Conservation (phyloP, 30 jellyfish, hydroid and myxozoan genomes). For the Chrysaora quinquecirrha region DNA sequence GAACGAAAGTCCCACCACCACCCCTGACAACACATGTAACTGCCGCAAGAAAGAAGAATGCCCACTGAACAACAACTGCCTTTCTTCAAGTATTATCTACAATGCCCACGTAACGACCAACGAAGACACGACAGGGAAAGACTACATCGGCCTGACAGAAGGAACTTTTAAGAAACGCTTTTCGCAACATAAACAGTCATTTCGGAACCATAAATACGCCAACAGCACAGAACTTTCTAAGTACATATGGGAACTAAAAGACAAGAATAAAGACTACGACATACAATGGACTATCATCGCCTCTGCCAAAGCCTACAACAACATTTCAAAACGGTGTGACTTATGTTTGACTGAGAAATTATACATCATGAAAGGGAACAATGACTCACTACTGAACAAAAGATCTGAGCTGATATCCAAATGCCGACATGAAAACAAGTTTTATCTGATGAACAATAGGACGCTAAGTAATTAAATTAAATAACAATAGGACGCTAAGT, state of each 20-base stretch:
- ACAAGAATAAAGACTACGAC: too few relatives aligned
- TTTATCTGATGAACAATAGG: too few relatives aligned
- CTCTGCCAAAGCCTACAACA: too few relatives aligned
- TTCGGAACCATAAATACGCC: constrained; percentile 37
- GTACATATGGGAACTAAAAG: constrained; percentile 43
- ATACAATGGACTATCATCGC: too few relatives aligned
- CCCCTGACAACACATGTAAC: constrained; percentile 16
- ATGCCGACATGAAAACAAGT: too few relatives aligned
- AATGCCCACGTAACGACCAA: constrained; percentile 1
- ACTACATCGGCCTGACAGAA: constrained; percentile 65
- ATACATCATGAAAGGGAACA: too few relatives aligned
- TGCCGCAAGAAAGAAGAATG: constrained; percentile 12
- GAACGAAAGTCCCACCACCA: neutral
- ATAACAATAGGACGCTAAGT: too few relatives aligned
- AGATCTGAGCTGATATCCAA: too few relatives aligned
- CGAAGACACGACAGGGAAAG: constrained; percentile 7
- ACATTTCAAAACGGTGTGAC: too few relatives aligned
- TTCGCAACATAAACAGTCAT: constrained; percentile 26
- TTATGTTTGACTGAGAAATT: too few relatives aligned
- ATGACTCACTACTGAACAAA: too few relatives aligned
- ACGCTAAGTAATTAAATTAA: too few relatives aligned
- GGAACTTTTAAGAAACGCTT: constrained; percentile 50
- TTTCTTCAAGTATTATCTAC: constrained; percentile 15
- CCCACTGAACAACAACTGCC: constrained; percentile 40
- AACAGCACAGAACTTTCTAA: constrained; percentile 56